Base-by-base conservation (phyloP, 2,113 vertebrate species). In the Gopherus evgoodei region DNA sequence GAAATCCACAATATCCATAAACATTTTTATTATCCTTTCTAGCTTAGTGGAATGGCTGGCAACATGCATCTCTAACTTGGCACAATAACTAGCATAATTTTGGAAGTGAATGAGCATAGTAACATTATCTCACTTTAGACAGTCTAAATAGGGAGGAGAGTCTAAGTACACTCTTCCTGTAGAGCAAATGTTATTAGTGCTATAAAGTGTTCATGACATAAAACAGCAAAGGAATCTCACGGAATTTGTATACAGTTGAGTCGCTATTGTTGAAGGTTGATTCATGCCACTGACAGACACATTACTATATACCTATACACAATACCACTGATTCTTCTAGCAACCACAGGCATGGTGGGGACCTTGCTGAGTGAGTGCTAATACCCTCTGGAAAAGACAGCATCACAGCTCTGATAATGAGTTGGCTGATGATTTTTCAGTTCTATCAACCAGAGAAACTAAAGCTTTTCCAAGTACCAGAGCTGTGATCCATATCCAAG, bases 21-120 rank as follows among this genome's bases (percentile, higher is more conserved):
- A 94, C 87, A 79, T 44, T 97, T 97, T 86, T 93, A 97, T 95
- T 95, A 92, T 62, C 86, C 86, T 95, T 94, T 94, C 87, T 87
- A 94, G 92, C 76, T 82, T 90, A 86, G 85, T 83, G 53, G 87
- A 97, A 94, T 93, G 85, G 76, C 50, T 93, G 89, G 93, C 92
- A 85, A 87, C 85, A 69, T 54, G 12, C 2, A 47, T 84, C 72
- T 87, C 62, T 57, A 52, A 44, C 83, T 81, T 95, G 93, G 91
- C 94, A 94, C 56, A 49, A 12, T 8, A 79, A 31, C 4, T 62
- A 92, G 31, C 80, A 17, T 8, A 75, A 90, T 83, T 89, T 4
- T 31, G 84, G 95, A 86, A 59, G 1, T 50, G 84, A 96, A 89
- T 44, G 44, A 91, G 65, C 83, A 31, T 88, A 85, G 80, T 62